Conservation (phyloP, 2,888 invertebrate genomes). For the Palloptera scutellata region DNA sequence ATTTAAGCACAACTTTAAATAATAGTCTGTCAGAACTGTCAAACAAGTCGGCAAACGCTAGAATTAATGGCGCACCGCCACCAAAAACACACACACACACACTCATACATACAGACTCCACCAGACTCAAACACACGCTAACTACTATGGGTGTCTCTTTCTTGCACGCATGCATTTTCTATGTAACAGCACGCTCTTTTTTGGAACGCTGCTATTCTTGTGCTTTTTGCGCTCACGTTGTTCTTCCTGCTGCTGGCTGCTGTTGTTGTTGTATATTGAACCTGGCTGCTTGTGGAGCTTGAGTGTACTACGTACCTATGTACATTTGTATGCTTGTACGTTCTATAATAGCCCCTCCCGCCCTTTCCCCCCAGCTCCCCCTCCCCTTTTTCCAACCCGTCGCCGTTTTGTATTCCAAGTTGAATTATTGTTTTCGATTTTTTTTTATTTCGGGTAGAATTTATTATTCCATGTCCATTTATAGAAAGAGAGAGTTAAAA, state of each 20-base stretch:
- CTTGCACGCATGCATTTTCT: not conserved
- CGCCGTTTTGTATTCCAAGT: conserved; percentile 33
- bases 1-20: conserved; percentile 64
- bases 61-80: conserved; percentile 59
- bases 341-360: too few species aligned
- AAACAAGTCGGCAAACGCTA: conserved; percentile 65
- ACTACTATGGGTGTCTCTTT: not conserved
- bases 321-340: too few species aligned
- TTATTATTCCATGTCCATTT: conserved; percentile 41
- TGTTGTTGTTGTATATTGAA: conserved; percentile 24
- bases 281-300: conserved; percentile 38
- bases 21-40: conserved; percentile 66
- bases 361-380: too few species aligned
- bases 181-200: not conserved
- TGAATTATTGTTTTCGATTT: conserved; percentile 46
- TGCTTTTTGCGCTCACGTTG: not conserved
- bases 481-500: conserved; percentile 18
- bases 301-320: too few species aligned
- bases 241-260: conserved; percentile 32
- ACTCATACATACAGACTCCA: conserved; percentile 13
- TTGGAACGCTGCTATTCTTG: not conserved
- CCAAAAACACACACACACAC: conserved; percentile 12
- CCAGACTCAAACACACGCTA: conserved; percentile 21
- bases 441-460: conserved; percentile 45
- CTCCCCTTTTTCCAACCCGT: too few species aligned